These are phyloP conservation scores for Zaprionus vittiger DNA, from an alignment of 1,140 invertebrate species.

Conservation along the genomic window DNA sequence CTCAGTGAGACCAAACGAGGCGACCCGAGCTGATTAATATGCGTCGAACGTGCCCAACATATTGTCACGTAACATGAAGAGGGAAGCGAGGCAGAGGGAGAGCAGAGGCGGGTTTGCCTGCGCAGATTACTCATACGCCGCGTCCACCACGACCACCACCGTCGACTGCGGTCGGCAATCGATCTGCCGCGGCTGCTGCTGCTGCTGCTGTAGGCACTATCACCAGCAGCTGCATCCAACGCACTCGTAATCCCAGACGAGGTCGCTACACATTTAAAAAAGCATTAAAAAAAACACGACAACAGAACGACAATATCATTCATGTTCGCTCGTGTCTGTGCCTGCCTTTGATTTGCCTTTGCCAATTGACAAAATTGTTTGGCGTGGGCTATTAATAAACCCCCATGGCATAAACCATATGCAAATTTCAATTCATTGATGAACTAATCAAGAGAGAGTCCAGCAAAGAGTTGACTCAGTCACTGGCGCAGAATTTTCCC, in stretches of 20 bases:
- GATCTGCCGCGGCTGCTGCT: neutral
- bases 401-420: conserved; percentile 17
- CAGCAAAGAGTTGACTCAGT: neutral
- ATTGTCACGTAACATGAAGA: conserved; percentile 70
- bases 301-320: conserved; percentile 17
- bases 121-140: conserved; percentile 56
- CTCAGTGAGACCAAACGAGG: neutral
- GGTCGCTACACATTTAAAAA: conserved; percentile 47
- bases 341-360: conserved; percentile 56
- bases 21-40: conserved; percentile 53
- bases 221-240: conserved; percentile 42
- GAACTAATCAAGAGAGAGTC: conserved; percentile 28
- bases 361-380: conserved; percentile 56
- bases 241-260: conserved; percentile 53
- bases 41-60: conserved; percentile 64
- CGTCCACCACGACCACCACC: conserved; percentile 2
- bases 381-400: conserved; percentile 56
- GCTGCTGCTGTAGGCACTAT: neutral
- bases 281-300: conserved; percentile 8
- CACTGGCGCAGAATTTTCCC: neutral
- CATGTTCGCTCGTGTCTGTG: conserved; percentile 42
- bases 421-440: conserved; percentile 63
- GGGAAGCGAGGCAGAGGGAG: conserved; percentile 5
- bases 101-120: conserved; percentile 12
- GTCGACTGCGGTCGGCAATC: conserved; percentile 5